Conservation (phyloP, 23 tunicate genomes). For the Ciona savignyi region DNA sequence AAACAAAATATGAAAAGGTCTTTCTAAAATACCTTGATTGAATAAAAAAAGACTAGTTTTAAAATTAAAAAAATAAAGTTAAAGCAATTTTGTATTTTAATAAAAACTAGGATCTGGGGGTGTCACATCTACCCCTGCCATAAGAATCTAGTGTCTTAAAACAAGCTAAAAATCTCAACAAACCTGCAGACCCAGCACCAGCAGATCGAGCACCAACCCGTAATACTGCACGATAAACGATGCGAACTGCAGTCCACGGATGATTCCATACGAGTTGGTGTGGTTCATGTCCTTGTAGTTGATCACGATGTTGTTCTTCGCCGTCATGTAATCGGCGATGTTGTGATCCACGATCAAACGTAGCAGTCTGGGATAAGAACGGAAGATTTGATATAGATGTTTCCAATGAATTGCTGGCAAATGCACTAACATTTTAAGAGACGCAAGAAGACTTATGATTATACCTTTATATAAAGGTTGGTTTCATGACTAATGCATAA, state of each 20-base stretch:
- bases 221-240: slow-evolving; percentile 98
- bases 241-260: slow-evolving; percentile 96
- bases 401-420: too few relatives aligned
- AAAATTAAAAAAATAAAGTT: not conserved
- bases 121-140: not conserved
- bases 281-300: slow-evolving; percentile 99
- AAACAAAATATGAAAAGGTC: too few relatives aligned
- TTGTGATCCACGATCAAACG: slow-evolving; percentile 99
- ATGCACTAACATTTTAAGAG: too few relatives aligned
- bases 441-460: too few relatives aligned
- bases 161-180: not conserved
- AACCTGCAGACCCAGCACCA: slow-evolving; percentile 94
- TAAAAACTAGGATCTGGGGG: not conserved
- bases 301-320: slow-evolving; percentile 97
- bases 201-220: slow-evolving; percentile 95
- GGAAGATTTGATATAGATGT: too few relatives aligned
- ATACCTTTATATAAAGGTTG: too few relatives aligned
- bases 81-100: not conserved
- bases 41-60: not conserved
- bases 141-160: not conserved
- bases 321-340: slow-evolving; percentile 99
- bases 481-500: too few relatives aligned
- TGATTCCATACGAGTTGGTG: slow-evolving; percentile 99
- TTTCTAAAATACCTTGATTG: too few relatives aligned
- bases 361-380: slow-evolving; percentile 48